Conservation (phyloP, 2,797 vertebrate genomes). For the Hippopotamyrus pictus region DNA sequence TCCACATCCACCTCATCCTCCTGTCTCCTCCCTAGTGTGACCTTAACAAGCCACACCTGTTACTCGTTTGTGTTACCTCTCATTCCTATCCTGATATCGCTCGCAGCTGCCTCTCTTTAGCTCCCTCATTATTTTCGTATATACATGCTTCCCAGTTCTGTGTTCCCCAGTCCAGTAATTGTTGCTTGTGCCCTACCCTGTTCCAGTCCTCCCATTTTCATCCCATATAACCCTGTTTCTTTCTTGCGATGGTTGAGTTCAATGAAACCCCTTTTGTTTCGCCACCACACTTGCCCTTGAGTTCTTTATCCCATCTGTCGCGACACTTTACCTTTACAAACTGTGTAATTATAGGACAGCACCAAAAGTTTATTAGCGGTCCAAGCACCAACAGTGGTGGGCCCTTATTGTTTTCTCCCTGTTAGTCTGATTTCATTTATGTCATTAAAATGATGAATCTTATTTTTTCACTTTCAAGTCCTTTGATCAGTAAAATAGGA, state of each 20-base stretch:
- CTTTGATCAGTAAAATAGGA: neutral
- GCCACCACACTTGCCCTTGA: neutral
- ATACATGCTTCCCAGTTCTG: neutral
- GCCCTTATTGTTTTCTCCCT: neutral
- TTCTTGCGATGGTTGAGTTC: neutral
- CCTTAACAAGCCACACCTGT: neutral
- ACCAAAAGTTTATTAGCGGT: neutral
- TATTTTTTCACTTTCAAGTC: neutral
- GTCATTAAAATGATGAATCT: neutral
- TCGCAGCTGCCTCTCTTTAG: neutral
- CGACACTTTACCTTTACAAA: neutral
- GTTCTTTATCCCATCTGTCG: neutral
- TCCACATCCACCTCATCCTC: neutral
- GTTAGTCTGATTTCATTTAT: neutral
- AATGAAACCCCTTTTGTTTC: neutral
- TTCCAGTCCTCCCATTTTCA: neutral
- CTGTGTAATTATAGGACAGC: conserved; percentile 9
- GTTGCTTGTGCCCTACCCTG: neutral
- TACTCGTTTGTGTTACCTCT: neutral
- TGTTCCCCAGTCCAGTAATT: neutral
- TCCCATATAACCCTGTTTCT: neutral
- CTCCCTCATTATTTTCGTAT: neutral
- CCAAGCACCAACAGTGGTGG: neutral
- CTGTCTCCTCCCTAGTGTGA: neutral
- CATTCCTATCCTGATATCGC: neutral